Evolutionary conservation across 2,797 vertebrate genomes (phyloP).

Genomic region (Brachymystax lenok): DNA sequence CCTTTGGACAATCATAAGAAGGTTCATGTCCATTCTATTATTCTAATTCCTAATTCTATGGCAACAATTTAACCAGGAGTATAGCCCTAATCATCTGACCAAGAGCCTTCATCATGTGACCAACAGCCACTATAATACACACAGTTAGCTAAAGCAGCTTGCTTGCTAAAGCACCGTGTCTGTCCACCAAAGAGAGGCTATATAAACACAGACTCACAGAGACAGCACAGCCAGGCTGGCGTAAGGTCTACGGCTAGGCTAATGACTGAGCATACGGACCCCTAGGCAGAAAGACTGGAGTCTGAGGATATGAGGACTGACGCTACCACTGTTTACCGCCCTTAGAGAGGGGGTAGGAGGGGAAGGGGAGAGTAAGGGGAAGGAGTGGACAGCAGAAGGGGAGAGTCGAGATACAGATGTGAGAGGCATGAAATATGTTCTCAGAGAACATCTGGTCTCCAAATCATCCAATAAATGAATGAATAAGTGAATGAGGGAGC

Average conservation of each 20-base stretch:
- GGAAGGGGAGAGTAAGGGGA: neutral
- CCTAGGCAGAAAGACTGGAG: neutral
- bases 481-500: slow-evolving; percentile 30
- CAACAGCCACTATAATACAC: neutral
- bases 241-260: neutral
- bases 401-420: slow-evolving; percentile 15
- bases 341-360: neutral
- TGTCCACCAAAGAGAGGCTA: neutral
- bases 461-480: slow-evolving; percentile 38
- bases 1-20: no score
- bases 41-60: no score
- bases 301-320: neutral
- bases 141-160: neutral
- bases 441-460: slow-evolving; percentile 45
- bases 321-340: neutral
- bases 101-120: neutral
- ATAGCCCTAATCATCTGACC: neutral
- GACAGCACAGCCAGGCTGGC: neutral
- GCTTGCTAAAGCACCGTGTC: neutral
- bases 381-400: slow-evolving; percentile 3
- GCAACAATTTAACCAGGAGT: neutral
- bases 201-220: neutral
- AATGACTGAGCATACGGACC: neutral
- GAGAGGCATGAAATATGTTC: slow-evolving; percentile 16
- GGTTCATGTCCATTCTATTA: no score